Base-by-base conservation (phyloP, 37 sponge, comb jelly and placozoan genomes). In the Theonella swinhoei region DNA sequence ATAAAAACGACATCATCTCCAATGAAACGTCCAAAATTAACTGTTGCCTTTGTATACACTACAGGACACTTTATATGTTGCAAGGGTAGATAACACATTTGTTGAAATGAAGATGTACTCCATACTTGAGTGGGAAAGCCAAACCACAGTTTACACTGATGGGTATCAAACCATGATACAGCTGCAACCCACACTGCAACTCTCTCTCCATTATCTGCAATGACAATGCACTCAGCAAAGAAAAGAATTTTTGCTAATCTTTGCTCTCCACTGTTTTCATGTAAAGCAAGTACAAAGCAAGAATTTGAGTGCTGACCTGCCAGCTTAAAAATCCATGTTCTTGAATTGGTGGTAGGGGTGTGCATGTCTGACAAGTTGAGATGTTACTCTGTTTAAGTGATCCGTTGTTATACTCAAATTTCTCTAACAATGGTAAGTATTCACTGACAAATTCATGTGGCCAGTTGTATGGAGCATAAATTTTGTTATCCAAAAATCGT, bases 401-500 rank as follows among this genome's bases (percentile, higher is more conserved):
- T 7, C 54, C 54, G 7, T 17, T 17, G 54, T 47, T 47, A 17
- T 47, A 17, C 54, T 17, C 14, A 47, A 47, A 47, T 47, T 47
- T 14, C 54, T n/a, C n/a, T n/a, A n/a, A n/a, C n/a, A n/a, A n/a
- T n/a, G n/a, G n/a, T n/a, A n/a, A n/a, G n/a, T n/a, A n/a, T n/a
- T n/a, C n/a, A n/a, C n/a, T n/a, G n/a, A n/a, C n/a, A 42, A 74
- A 74, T 22, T 74, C 58, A 25, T 20, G 3, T 43, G 75, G 75
- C 75, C 75, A 74, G 25, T 42, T 40, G 58, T 9, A 4, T 42
- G 54, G 70, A 69, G 36, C n/a, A 34, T 31, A 69, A 20, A 69
- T 30, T 69, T 33, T 81, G 72, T 33, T 47, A 41, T 62, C 74
- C 23, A 72, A 38, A 66, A 81, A 88, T 47, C 75, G 76, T 61